A percentile compares a stretch with the other conserved stretches of the same genome.
phyloP scores from a whole-genome alignment of 2,113 vertebrate species.

The Steatornis caripensis region DNA sequence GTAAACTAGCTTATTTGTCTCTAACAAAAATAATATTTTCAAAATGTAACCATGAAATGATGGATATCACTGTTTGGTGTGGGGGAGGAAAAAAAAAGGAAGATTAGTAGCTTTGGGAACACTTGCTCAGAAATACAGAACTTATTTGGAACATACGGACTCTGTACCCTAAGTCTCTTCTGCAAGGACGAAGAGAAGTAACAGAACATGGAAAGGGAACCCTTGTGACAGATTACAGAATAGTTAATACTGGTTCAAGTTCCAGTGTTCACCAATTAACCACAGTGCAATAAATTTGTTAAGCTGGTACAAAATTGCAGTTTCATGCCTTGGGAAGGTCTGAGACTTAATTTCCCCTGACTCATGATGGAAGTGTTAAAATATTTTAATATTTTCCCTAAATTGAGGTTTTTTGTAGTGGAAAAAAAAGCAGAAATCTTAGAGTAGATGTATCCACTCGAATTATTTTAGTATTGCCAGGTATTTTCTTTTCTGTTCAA shows the following conservation, averaged over 20 bases:
- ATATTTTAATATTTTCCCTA: neutral
- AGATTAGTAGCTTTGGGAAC: neutral
- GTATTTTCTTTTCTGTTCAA: neutral
- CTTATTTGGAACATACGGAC: neutral
- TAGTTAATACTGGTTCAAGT: neutral
- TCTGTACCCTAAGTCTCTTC: neutral
- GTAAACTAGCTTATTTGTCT: neutral
- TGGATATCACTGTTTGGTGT: neutral
- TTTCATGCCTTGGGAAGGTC: neutral
- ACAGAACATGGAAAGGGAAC: neutral
- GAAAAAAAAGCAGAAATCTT: neutral
- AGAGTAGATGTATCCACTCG: neutral
- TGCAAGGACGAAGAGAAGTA: neutral
- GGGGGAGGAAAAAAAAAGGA: neutral
- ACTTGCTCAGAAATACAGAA: neutral
- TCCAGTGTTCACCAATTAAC: neutral
- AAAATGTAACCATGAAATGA: neutral
- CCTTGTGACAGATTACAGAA: neutral
- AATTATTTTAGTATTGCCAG: neutral
- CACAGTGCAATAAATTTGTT: neutral
- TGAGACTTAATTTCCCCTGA: neutral
- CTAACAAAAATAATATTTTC: neutral
- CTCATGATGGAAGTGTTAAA: neutral
- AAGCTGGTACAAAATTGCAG: neutral
- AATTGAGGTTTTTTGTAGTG: fast-evolving